These are phyloP conservation scores for Eutolmus rufibarbis DNA, from an alignment of 2,888 invertebrate species.

Conservation along the genomic window DNA sequence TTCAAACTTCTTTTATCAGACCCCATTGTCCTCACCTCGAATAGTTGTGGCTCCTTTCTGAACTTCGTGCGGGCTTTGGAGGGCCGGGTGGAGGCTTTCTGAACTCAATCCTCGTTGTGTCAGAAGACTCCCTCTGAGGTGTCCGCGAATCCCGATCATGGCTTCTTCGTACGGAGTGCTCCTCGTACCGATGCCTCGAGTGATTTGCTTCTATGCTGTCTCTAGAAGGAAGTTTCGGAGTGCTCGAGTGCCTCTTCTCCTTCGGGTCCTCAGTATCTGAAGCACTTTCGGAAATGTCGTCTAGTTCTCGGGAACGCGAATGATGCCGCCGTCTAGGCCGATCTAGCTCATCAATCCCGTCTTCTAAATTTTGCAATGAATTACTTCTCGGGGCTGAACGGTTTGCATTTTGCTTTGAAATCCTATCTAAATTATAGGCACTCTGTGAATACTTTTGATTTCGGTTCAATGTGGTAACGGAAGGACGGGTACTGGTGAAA, in stretches of 20 bases:
- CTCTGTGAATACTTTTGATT: conserved; percentile 61
- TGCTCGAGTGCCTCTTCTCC: conserved; percentile 49
- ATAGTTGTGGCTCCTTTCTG: conserved; percentile 53
- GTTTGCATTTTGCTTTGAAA: conserved; percentile 47
- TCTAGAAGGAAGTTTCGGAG: conserved; percentile 39
- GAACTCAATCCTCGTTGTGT: conserved; percentile 46
- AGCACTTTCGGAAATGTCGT: conserved; percentile 63
- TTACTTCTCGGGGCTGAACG: conserved; percentile 56
- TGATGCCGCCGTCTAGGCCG: conserved; percentile 56
- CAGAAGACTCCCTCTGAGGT: conserved; percentile 41
- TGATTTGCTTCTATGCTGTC: conserved; percentile 13
- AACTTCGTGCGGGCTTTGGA: conserved; percentile 62
- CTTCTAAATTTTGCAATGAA: conserved; percentile 60
- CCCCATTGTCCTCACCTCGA: conserved; percentile 50
- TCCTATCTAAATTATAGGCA: conserved; percentile 59
- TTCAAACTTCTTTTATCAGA: too few species aligned
- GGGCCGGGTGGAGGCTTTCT: conserved; percentile 54
- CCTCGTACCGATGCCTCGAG: conserved; percentile 34
- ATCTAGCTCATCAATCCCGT: conserved; percentile 58
- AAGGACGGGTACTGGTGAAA: conserved; percentile 41
- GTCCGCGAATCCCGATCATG: conserved; percentile 47
- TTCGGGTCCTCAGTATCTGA: conserved; percentile 59
- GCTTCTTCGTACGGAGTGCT: conserved; percentile 39
- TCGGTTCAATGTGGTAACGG: conserved; percentile 51
- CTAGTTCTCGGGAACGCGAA: conserved; percentile 64